Evolutionary conservation across 2,113 vertebrate genomes (phyloP), one percentile per base, ranked within the genome.

Genomic region (Otolemur garnettii): DNA sequence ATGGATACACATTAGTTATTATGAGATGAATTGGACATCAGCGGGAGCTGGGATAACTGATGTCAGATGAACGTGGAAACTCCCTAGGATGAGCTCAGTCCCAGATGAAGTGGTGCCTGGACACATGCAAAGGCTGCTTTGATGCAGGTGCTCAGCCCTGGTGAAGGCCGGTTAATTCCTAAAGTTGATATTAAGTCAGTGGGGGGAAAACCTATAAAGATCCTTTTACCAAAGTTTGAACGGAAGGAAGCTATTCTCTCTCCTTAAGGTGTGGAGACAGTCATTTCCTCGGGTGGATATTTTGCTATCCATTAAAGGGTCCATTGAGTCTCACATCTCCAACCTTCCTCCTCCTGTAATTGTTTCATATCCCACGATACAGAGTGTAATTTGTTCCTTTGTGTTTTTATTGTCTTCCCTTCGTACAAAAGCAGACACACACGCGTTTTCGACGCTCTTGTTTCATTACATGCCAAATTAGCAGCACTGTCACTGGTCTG

Each of bases 1-100:
- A 93, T 82, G 92, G 94, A 90, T 88, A 86, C 55, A 93, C 95
- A 97, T 97, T 97, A 97, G 97, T 97, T 97, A 96, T 97, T 93
- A 87, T 96, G 93, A 96, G 93, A 96, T 96, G 95, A 95, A 95
- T 96, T 92, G 93, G 85, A 71, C 95, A 95, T 85, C 93, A 96
- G 95, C 95, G 93, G 81, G 96, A 95, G 90, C 90, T 88, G 33
- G 77, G 81, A 95, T 97, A 97, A 97, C 95, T 96, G 97, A 96
- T 94, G 93, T 96, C 95, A 96, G 84, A 94, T 86, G 92, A 96
- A 87, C 74, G 80, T 94, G 93, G 96, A 96, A 96, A 83, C 97
- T 96, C 81, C 93, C 71, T 71, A 89, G 88, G 45, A 96, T 95
- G 95, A 95, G 75, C 57, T 83, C 8, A 59, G 95, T 97, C 94